Evolutionary conservation across 2,113 vertebrate genomes (phyloP), one percentile per base, ranked within the genome.

Genomic region (Eleginops maclovinus): DNA sequence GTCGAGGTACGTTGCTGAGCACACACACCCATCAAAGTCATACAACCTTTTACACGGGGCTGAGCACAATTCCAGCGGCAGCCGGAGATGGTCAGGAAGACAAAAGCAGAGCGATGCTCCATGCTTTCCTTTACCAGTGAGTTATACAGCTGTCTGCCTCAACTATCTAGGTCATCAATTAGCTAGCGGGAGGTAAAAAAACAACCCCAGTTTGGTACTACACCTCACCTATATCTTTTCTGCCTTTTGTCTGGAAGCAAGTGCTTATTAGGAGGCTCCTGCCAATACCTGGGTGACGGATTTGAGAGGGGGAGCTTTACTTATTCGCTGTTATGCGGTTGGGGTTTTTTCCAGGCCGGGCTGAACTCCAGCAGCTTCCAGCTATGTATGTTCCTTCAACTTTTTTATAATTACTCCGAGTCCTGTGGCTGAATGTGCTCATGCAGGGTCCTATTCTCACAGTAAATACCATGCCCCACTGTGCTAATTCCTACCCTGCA

Each of bases 121-220:
- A 51, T 62, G 72, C 76, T 85, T 81, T 77, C 81, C 78, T 79
- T 84, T 83, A 89, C 62, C 84, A 6, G 68, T 91, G 88, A 91
- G 70, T 91, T 92, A 90, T 85, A 72, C 82, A 81, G 71, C 90
- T 90, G 90, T 93, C 93, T 88, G 67, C 83, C 72, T 63, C 75
- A 76, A 88, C 87, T 81, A 85, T 89, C 87, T 55, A 58, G 76
- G 84, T 86, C 90, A 92, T 94, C 90, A 94, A 93, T 94, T 94
- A 94, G 75, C 51, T n/a, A 68, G 81, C 58, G 71, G 75, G 70
- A 78, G 81, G 81, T 62, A 63, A 79, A 69, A 75, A 26, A 66
- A 73, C 62, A 28, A 21, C 61, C 55, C 9, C 66, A 7, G 58
- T 90, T 91, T 90, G 88, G 87, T 89, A 91, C 49, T 55, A 71